These are phyloP conservation scores for Eurytoma californica DNA, from an alignment of 2,888 invertebrate species.

Conservation along the genomic window DNA sequence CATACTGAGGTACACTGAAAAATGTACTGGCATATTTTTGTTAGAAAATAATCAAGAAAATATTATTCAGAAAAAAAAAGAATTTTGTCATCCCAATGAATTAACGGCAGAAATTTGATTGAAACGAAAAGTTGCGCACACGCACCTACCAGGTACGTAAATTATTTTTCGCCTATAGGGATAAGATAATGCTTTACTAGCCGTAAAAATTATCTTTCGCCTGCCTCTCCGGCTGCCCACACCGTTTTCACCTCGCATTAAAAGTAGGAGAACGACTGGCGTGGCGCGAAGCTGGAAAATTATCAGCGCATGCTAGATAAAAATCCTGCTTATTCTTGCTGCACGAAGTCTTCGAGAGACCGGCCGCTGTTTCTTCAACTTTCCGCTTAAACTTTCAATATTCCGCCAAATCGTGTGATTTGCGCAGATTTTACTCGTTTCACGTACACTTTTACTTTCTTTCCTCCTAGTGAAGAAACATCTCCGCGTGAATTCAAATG, in stretches of 20 bases:
- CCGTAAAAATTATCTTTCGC: not conserved
- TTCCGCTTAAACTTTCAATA: no score
- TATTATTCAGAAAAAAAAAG: no score
- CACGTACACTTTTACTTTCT: not conserved
- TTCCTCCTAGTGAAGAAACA: no score
- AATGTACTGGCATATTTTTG: no score
- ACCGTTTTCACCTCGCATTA: not conserved
- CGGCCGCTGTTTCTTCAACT: no score
- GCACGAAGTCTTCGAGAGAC: no score
- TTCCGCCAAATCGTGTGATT: not conserved
- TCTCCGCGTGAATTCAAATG: no score
- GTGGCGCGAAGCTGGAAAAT: not conserved
- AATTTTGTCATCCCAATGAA: no score
- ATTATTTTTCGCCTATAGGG: not conserved
- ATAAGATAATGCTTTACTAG: constrained; percentile 2
- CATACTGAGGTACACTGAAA: no score
- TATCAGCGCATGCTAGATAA: constrained; percentile 3
- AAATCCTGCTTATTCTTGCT: not conserved
- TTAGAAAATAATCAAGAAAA: no score
- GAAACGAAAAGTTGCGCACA: not conserved
- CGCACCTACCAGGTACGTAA: not conserved
- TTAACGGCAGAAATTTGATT: constrained; percentile 9
- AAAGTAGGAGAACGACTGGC: not conserved
- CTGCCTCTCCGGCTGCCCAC: not conserved
- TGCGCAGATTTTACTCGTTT: not conserved